Conservation (phyloP, 2,888 invertebrate species). For the Parnassius mnemosyne region DNA sequence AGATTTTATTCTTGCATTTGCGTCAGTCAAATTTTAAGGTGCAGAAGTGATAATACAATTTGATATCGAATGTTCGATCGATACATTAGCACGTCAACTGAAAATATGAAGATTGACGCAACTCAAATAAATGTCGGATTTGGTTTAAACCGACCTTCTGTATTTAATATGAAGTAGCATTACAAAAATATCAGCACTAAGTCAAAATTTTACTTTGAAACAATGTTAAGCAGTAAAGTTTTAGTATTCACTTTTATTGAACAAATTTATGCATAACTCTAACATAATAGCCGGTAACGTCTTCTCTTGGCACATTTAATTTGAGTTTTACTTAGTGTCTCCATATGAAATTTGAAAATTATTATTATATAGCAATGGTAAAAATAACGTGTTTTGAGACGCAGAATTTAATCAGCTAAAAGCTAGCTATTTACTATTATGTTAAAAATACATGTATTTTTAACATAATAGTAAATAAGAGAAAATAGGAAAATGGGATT, state of each 20-base stretch:
- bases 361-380: too few species aligned
- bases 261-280: conserved; percentile 64
- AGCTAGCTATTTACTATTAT: too few species aligned
- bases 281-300: conserved; percentile 77
- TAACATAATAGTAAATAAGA: too few species aligned
- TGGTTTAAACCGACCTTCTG: conserved; percentile 26
- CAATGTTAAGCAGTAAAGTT: neutral
- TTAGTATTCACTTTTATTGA: neutral
- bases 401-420: too few species aligned
- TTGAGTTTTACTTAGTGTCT: conserved; percentile 43
- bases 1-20: conserved; percentile 3
- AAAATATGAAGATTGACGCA: conserved; percentile 21
- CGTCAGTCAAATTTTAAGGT: conserved; percentile 20
- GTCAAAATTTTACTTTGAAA: neutral
- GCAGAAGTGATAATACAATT: conserved; percentile 14
- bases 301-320: conserved; percentile 48
- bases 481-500: too few species aligned
- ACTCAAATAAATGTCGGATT: conserved; percentile 18
- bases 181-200: neutral
- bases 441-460: too few species aligned
- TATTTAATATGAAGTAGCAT: conserved; percentile 56
- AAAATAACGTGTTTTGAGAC: too few species aligned
- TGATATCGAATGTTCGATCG: conserved; percentile 10
- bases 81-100: conserved; percentile 17
- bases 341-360: too few species aligned